Evolutionary conservation across 2,797 vertebrate species (phyloP), one percentile per base, ranked within the genome.

Genomic region (Pipistrellus nathusii): DNA sequence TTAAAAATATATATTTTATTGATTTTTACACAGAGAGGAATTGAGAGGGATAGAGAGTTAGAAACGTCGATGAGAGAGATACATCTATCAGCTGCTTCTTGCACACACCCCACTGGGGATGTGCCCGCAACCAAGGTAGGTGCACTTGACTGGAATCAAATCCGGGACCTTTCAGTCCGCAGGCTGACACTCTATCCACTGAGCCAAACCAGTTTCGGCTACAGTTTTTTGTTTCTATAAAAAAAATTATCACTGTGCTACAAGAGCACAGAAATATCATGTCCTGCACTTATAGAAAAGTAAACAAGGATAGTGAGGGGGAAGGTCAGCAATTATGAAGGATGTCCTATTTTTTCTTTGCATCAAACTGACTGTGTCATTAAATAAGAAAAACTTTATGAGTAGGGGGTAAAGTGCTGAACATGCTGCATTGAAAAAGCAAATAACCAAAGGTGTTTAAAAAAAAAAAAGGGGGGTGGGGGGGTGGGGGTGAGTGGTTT

Each of bases 381-480:
- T 72, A 78, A 88, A 55, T 73, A 71, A 88, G 48, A 18, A 90
- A 80, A 38, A 46, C 3, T 73, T 64, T 14, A 44, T 6, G 14
- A 59, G 25, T 30, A 51, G 38, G 9, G 41, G 20, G 6, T 35
- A 48, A 86, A 88, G 68, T 83, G 23, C 41, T 81, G 77, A 35
- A 93, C 78, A 23, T 25, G 20, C 15, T 32, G 15, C 35, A 48
- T 62, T 41, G 55, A 94, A 88, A 85, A 88, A 88, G 44, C 41
- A 64, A 64, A 91, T 94, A 75, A 48, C 25, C 53, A 71, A 93
- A 96, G 84, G 92, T 96, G 85, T 73, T 95, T 4, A 9, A 44
- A 44, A 94, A 72, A 89, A 83, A 48, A 82, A 94, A 86, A 72
- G n/a, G n/a, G n/a, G n/a, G n/a, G n/a, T n/a, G n/a, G n/a, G n/a